These are phyloP conservation scores for Leptinotarsa rubiginosa DNA, from an alignment of 2,888 invertebrate genomes.

Conservation along the genomic window DNA sequence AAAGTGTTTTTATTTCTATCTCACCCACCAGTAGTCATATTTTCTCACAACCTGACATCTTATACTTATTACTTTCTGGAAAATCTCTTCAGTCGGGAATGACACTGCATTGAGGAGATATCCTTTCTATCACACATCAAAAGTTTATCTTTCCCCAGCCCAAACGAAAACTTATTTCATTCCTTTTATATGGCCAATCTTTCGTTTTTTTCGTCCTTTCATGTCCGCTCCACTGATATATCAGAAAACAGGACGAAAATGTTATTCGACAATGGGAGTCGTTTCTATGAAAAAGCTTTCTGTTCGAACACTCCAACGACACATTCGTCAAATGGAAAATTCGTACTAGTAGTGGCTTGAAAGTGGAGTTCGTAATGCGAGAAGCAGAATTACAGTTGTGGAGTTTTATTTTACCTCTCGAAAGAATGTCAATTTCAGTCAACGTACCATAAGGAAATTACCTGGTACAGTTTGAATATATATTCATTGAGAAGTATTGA, in stretches of 20 bases:
- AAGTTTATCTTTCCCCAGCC: constrained; percentile 36
- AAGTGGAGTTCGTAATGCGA: neutral
- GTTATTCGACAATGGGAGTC: constrained; percentile 32
- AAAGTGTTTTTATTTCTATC: neutral
- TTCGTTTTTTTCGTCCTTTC: constrained; percentile 31
- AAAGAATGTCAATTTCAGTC: too few relatives aligned
- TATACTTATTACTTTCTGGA: constrained; percentile 24
- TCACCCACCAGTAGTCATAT: neutral
- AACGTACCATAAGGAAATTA: too few relatives aligned
- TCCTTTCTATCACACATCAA: constrained; percentile 36
- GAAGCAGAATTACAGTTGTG: neutral
- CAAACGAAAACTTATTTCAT: constrained; percentile 37
- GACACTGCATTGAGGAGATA: constrained; percentile 36
- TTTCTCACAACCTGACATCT: constrained; percentile 18
- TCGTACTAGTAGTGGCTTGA: neutral
- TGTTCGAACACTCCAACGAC: constrained; percentile 2
- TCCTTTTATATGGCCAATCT: constrained; percentile 31
- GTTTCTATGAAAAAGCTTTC: constrained; percentile 32
- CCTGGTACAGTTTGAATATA: too few relatives aligned
- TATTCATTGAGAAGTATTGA: too few relatives aligned
- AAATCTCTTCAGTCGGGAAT: constrained; percentile 28
- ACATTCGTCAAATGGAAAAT: constrained; percentile 22
- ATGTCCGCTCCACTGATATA: constrained; percentile 34
- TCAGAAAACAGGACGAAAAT: constrained; percentile 39
- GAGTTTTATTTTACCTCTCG: too few relatives aligned